Conservation (phyloP, 2,888 invertebrate genomes). For the Cactoblastis cactorum region DNA sequence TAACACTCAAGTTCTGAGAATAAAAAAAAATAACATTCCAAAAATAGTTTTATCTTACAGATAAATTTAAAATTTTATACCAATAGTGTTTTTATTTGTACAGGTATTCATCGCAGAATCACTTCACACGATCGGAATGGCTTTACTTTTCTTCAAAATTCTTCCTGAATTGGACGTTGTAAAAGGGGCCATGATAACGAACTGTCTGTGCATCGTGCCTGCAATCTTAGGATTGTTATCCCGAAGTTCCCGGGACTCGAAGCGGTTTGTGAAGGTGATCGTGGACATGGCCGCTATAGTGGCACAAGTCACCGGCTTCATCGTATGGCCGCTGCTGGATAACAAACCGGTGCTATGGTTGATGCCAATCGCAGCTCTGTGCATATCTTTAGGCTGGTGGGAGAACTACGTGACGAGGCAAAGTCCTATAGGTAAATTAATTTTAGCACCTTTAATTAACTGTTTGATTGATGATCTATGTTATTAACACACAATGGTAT, state of each 20-base stretch:
- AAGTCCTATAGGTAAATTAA: slow-evolving; percentile 85
- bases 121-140: slow-evolving; percentile 92
- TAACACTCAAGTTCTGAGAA: no score
- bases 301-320: slow-evolving; percentile 93
- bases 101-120: slow-evolving; percentile 92
- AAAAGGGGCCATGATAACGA: slow-evolving; percentile 97
- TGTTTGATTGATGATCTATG: no score
- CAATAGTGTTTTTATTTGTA: slow-evolving; percentile 31
- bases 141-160: slow-evolving; percentile 91
- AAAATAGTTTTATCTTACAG: no score
- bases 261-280: slow-evolving; percentile 86
- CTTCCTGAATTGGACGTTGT: slow-evolving; percentile 96
- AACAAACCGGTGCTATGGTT: slow-evolving; percentile 88
- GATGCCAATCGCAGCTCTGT: slow-evolving; percentile 90
- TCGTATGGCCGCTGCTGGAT: slow-evolving; percentile 93
- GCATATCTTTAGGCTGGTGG: slow-evolving; percentile 98
- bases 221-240: slow-evolving; percentile 88
- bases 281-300: slow-evolving; percentile 92
- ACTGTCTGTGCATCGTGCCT: slow-evolving; percentile 96
- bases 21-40: no score
- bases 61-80: no score
- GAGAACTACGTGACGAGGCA: slow-evolving; percentile 96
- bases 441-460: neutral
- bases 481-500: no score
- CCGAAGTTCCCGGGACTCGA: slow-evolving; percentile 89